phyloP scores from a whole-genome alignment of 2,888 invertebrate genomes.

The Drosophila subquinaria region DNA sequence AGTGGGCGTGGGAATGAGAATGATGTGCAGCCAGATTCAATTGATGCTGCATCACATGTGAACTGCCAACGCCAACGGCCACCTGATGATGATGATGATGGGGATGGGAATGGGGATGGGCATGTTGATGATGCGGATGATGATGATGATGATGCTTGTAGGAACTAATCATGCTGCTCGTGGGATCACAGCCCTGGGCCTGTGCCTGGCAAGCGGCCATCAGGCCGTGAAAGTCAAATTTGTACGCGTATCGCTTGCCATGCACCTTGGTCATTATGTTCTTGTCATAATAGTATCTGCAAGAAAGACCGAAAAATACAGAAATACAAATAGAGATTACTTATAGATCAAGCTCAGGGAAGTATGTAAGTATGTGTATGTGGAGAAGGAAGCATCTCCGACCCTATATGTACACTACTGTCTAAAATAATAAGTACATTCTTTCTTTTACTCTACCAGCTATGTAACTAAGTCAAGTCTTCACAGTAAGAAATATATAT shows the following conservation, averaged over 20 bases:
- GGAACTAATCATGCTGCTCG: constrained; percentile 84
- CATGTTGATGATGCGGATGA: too few species aligned
- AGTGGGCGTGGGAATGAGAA: not conserved
- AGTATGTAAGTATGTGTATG: too few species aligned
- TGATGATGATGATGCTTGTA: constrained; percentile 81
- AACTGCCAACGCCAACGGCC: constrained; percentile 50
- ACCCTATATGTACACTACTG: too few species aligned
- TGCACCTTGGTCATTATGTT: constrained; percentile 99
- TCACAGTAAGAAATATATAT: too few species aligned
- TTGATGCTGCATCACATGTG: constrained; percentile 59
- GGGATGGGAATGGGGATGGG: constrained; percentile 1
- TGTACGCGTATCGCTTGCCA: constrained; percentile 98
- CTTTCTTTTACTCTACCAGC: too few species aligned
- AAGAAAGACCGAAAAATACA: constrained; percentile 36
- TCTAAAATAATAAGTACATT: too few species aligned
- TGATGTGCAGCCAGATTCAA: constrained; percentile 59
- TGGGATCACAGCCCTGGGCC: constrained; percentile 88
- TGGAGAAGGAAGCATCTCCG: too few species aligned
- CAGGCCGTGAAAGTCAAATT: constrained; percentile 97
- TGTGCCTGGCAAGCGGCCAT: constrained; percentile 95
- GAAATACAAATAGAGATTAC: too few species aligned
- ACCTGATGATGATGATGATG: constrained; percentile 49
- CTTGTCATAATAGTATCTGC: constrained; percentile 98
- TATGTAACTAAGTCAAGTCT: too few species aligned
- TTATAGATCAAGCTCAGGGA: too few species aligned